Evolutionary conservation across 2,888 invertebrate genomes (phyloP).

Genomic region (Drosophila falleni): DNA sequence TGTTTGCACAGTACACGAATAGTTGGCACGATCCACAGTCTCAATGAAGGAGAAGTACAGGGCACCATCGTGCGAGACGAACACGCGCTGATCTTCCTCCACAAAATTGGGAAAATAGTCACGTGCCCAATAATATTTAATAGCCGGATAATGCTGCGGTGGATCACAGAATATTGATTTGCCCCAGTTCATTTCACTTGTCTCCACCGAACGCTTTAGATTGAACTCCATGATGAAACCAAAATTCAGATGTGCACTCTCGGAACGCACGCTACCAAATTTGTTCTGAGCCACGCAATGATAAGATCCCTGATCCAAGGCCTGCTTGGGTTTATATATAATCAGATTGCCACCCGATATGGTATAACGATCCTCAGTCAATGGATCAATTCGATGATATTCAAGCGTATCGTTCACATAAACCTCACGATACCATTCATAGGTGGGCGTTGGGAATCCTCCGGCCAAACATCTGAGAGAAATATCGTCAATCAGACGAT

Average conservation of each 20-base stretch:
- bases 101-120: slow-evolving; percentile 96
- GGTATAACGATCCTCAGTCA: slow-evolving; percentile 91
- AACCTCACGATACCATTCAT: slow-evolving; percentile 95
- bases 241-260: slow-evolving; percentile 94
- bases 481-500: slow-evolving; percentile 90
- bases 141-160: slow-evolving; percentile 95
- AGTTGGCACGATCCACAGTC: slow-evolving; percentile 94
- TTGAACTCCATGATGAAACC: slow-evolving; percentile 96
- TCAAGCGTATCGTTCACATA: slow-evolving; percentile 92
- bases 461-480: slow-evolving; percentile 92
- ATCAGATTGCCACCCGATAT: slow-evolving; percentile 96
- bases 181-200: slow-evolving; percentile 96
- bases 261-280: slow-evolving; percentile 95
- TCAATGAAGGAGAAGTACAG: slow-evolving; percentile 97
- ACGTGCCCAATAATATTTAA: slow-evolving; percentile 96
- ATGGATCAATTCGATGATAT: slow-evolving; percentile 91
- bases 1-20: slow-evolving; percentile 96
- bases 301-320: slow-evolving; percentile 93
- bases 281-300: slow-evolving; percentile 96
- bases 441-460: slow-evolving; percentile 95
- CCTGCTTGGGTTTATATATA: slow-evolving; percentile 93
- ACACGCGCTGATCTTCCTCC: slow-evolving; percentile 95
- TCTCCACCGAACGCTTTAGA: slow-evolving; percentile 92
- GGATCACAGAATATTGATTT: slow-evolving; percentile 97
- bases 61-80: slow-evolving; percentile 97